Base-by-base conservation (phyloP, 2,113 vertebrate species). In the Dicerorhinus sumatrensis region DNA sequence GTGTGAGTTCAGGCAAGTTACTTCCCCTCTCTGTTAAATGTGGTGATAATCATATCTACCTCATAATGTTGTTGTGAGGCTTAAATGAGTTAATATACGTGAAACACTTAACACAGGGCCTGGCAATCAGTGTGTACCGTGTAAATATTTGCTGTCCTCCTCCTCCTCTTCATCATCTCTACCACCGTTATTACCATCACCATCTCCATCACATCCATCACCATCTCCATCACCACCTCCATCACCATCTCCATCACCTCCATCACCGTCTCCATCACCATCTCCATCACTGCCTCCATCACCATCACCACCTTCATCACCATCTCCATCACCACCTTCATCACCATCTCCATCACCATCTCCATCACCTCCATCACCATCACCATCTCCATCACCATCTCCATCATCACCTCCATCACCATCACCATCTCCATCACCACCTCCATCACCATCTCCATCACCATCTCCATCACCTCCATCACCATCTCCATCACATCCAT, bases 351-450 rank as follows among this genome's bases (percentile, higher is more conserved):
- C 7, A 13, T 6, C 21, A 3, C 5, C 80, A 2, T 3, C 48
- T 51, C 48, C 6, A 1, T 33, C 81, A 42, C 14, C 25, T 3
- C 9, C 23, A 25, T 62, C 60, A 62, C 21, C 17, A n/a, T 46
- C 42, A 27, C 5, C 17, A 25, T 0, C 31, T 0, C 0, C 25
- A 16, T 29, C 42, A 3, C 0, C 42, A 17, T n/a, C 23, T 11
- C 14, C 39, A 14, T 42, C 39, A 14, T 42, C 36, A 23, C 70
- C 70, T 5, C 6, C 70, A 14, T 29, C 3, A 23, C 23, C 33
- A 31, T 3, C 25, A 20, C 14, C 2, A 48, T 27, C 80, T 25
- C n/a, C 79, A 9, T 29, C 60, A 63, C 20, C 58, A 4, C 4
- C 21, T 10, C 10, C 58, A 82, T 17, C 56, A 60, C 10, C 25